Percentiles rank a stretch among this genome's conserved stretches.
Evolutionary conservation across 2,113 vertebrate species (phyloP).

Genomic region (Mesembrinibis cayennensis): DNA sequence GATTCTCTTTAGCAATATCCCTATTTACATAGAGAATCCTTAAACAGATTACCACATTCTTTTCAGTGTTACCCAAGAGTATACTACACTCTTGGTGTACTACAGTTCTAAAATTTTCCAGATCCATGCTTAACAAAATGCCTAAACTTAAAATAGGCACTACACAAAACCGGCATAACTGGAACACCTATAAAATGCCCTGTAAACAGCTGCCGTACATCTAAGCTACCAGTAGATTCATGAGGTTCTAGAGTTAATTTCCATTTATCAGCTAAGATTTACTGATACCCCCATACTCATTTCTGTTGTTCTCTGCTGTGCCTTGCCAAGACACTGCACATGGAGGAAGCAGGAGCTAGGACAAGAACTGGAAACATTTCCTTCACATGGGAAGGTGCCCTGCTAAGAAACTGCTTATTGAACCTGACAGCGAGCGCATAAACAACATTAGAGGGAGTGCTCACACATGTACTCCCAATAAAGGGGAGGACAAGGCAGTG

Average conservation of each 20-base stretch:
- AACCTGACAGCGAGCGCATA: background rate
- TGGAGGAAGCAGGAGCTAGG: background rate
- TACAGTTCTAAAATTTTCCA: background rate
- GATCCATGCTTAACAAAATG: constrained; percentile 27
- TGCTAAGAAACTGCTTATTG: constrained; percentile 41
- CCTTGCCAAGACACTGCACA: background rate
- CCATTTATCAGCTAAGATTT: background rate
- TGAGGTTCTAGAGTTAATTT: background rate
- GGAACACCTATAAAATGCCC: background rate
- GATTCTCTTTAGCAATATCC: background rate
- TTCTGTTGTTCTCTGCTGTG: background rate
- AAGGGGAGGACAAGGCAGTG: constrained; percentile 13
- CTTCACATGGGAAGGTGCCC: constrained; percentile 49
- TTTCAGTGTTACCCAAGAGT: background rate
- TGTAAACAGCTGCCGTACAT: background rate
- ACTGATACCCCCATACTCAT: background rate
- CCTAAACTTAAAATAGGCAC: background rate
- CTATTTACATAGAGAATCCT: background rate
- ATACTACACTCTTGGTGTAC: background rate
- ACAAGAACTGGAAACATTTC: constrained; percentile 20
- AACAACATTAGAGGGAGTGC: constrained; percentile 38
- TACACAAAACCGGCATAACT: background rate
- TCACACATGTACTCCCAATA: constrained; percentile 1
- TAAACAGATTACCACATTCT: background rate
- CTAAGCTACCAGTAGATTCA: background rate